phyloP scores from a whole-genome alignment of 2,888 invertebrate species.

The Netelia fuscicornis region DNA sequence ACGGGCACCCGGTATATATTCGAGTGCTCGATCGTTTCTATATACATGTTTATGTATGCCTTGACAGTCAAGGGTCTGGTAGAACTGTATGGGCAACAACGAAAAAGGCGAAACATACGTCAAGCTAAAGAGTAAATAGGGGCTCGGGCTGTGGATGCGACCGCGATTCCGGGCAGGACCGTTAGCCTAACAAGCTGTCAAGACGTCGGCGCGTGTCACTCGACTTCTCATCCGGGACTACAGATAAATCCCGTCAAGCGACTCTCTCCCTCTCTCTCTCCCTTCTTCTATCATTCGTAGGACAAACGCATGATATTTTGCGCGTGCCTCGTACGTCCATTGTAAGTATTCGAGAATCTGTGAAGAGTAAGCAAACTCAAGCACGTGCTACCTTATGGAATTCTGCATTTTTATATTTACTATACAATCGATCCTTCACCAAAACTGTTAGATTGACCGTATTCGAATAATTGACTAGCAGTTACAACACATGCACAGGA shows the following conservation, averaged over 20 bases:
- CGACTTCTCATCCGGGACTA: constrained; percentile 77
- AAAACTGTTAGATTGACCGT: too few species aligned
- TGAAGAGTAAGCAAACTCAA: too few species aligned
- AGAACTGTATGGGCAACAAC: constrained; percentile 33
- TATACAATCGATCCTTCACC: too few species aligned
- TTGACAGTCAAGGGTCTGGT: constrained; percentile 12
- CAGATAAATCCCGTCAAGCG: constrained; percentile 68
- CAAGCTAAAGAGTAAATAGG: constrained; percentile 66
- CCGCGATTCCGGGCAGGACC: constrained; percentile 49
- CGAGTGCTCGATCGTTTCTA: not conserved
- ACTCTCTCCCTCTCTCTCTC: constrained; percentile 50
- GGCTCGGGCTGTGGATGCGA: constrained; percentile 31
- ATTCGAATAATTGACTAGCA: too few species aligned
- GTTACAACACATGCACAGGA: too few species aligned
- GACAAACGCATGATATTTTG: constrained; percentile 49
- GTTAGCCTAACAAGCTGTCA: constrained; percentile 83
- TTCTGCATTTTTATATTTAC: too few species aligned
- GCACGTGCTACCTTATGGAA: too few species aligned
- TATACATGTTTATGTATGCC: constrained; percentile 7
- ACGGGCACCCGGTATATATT: not conserved
- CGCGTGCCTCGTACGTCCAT: constrained; percentile 3
- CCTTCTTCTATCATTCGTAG: constrained; percentile 66
- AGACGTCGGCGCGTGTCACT: constrained; percentile 85
- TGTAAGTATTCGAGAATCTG: too few species aligned
- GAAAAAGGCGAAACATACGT: constrained; percentile 52